phyloP scores from a whole-genome alignment of 2,888 invertebrate genomes.

The Plusia festucae region DNA sequence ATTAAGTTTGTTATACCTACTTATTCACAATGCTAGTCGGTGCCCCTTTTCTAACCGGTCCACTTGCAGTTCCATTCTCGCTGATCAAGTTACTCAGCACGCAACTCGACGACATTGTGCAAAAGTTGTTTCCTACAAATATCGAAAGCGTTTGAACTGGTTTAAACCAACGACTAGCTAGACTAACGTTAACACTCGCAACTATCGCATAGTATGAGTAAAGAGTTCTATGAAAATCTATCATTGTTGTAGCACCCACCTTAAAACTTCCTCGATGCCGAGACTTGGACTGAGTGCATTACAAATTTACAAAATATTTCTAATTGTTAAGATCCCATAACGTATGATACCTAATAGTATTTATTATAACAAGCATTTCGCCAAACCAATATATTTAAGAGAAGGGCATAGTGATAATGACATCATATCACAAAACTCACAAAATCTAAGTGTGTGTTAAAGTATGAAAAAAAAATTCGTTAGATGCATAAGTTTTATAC shows the following conservation, averaged over 20 bases:
- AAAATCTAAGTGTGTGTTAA: no score
- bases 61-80: slow-evolving; percentile 40
- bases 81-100: slow-evolving; percentile 46
- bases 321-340: no score
- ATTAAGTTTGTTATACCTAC: slow-evolving; percentile 1
- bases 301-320: no score
- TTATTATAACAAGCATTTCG: no score
- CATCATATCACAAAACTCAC: no score
- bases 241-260: neutral
- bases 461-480: no score
- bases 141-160: slow-evolving; percentile 22
- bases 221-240: neutral
- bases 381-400: no score
- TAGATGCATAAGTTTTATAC: no score
- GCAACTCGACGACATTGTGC: slow-evolving; percentile 33
- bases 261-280: no score
- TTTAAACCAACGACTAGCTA: slow-evolving; percentile 18
- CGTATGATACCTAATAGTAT: no score
- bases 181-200: slow-evolving; percentile 6
- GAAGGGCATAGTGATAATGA: no score
- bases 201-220: neutral
- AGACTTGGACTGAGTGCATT: no score
- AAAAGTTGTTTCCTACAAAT: slow-evolving; percentile 27
- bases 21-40: neutral
- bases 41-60: slow-evolving; percentile 32